Evolutionary conservation across 2,888 invertebrate genomes (phyloP).

Genomic region (Stenichneumon culpator): DNA sequence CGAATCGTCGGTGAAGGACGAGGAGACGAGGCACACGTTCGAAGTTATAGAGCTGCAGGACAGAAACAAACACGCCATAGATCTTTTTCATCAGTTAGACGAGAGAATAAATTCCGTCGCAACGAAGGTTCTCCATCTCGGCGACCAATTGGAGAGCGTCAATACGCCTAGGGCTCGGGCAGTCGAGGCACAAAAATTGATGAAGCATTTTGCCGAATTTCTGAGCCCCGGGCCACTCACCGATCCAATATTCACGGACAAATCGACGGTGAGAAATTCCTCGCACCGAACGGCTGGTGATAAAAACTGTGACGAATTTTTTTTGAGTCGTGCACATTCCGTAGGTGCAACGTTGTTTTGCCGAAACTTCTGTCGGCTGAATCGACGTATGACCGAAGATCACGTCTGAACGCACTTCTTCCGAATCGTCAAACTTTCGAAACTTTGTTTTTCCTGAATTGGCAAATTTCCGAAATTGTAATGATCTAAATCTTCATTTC

Average conservation of each 20-base stretch:
- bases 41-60: constrained; percentile 94
- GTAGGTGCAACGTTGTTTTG: no score
- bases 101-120: constrained; percentile 98
- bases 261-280: constrained; percentile 88
- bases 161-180: constrained; percentile 97
- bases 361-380: no score
- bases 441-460: no score
- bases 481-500: no score
- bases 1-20: constrained; percentile 93
- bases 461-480: no score
- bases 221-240: constrained; percentile 94
- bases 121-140: constrained; percentile 98
- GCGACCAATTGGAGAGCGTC: constrained; percentile 98
- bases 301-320: background rate
- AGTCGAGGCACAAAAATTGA: constrained; percentile 96
- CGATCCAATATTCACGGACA: constrained; percentile 95
- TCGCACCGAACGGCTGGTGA: background rate
- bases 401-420: no score
- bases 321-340: no score
- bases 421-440: no score
- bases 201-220: constrained; percentile 97
- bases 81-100: constrained; percentile 96
- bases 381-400: no score
- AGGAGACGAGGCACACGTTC: constrained; percentile 93
- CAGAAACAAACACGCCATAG: constrained; percentile 94